Base-by-base conservation (phyloP, 2,888 invertebrate species). In the Synergus itoensis region DNA sequence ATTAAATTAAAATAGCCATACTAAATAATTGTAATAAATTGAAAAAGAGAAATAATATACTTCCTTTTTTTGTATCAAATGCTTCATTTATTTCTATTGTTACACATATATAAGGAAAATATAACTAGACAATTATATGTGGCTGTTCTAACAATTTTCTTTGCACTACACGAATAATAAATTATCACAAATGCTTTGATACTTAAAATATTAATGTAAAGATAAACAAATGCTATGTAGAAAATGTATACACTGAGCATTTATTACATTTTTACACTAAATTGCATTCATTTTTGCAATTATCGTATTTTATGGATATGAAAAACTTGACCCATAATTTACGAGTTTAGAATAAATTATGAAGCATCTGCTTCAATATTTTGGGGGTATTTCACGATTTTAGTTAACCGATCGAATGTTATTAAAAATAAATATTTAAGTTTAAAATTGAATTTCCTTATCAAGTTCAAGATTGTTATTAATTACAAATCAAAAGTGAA, bases 141-240 rank as follows among this genome's bases (percentile, higher is more conserved):
- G 69, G 16, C 69, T 69, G 45, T 73, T 28, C 48, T 73, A 48
- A 73, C 69, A 73, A 21, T 60, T 60, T 60, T 73, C 28, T 53
- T 48, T 73, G 48, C 69, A 73, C n/a, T 45, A 48, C n/a, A 45
- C n/a, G 69, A 73, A 73, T n/a, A 9, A 73, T 4, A 73, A 73
- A 73, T 73, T 73, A 73, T 73, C 69, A 73, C 69, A 73, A 73
- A 73, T 48, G 48, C 48, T 73, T 73, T 73, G 48, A 73, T 53
- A 73, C 48, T 73, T 69, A 21, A 16, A 14, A 48, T 69, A 48
- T 28, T 9, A 43, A 69, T 48, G 48, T 48, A 48, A 65, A 16
- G 65, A n/a, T 41, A 43, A 14, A 73, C n/a, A 40, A 36, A n/a
- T 53, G 9, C 36, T 36, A 36, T 28, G 5, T 53, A 53, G 43